Evolutionary conservation across 2,113 vertebrate genomes (phyloP).

Genomic region (Microtus montanus): DNA sequence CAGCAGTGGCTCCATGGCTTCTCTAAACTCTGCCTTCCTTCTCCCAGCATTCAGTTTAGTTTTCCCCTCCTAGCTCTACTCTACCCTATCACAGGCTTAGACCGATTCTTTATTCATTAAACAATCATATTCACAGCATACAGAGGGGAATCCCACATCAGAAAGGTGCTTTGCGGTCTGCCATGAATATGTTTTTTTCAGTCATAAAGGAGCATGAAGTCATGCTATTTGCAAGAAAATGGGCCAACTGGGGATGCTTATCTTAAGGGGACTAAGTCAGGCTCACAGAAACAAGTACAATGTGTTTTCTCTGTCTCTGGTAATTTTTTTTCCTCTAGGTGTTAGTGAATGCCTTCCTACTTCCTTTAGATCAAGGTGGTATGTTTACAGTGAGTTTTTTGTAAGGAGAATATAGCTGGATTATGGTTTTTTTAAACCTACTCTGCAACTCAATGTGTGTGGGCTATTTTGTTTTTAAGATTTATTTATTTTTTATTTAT

Average conservation of each 20-base stretch:
- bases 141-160: no score
- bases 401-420: not conserved
- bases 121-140: no score
- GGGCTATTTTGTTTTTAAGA: not conserved
- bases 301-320: not conserved
- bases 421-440: not conserved
- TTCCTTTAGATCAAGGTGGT: not conserved
- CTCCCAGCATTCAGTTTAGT: no score
- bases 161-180: no score
- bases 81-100: no score
- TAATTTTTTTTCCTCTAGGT: not conserved
- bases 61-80: no score
- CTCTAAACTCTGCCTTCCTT: no score
- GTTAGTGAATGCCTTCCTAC: not conserved
- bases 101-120: no score
- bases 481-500: not conserved
- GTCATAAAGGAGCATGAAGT: no score
- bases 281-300: not conserved
- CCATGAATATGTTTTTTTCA: no score
- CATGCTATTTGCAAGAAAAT: no score
- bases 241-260: not conserved
- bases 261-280: not conserved
- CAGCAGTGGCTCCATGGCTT: no score
- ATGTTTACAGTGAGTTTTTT: not conserved
- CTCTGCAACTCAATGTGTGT: not conserved